phyloP scores from a whole-genome alignment of 1,140 invertebrate species.

The Dreissena polymorpha region DNA sequence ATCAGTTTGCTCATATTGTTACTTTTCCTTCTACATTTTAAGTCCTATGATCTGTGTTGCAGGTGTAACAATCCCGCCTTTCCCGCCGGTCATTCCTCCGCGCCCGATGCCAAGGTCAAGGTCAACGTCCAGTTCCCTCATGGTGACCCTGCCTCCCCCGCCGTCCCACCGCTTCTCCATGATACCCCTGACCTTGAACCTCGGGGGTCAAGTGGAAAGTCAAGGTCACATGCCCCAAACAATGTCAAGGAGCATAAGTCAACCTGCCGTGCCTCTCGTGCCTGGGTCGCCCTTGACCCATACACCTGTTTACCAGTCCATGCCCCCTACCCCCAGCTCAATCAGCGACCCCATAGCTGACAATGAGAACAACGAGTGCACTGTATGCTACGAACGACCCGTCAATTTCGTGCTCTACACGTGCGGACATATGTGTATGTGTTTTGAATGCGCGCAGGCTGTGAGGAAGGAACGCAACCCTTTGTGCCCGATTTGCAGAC shows the following conservation, averaged over 20 bases:
- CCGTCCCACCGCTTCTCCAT: slow-evolving; percentile 47
- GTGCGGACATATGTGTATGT: slow-evolving; percentile 99
- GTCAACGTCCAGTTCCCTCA: slow-evolving; percentile 61
- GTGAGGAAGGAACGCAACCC: slow-evolving; percentile 83
- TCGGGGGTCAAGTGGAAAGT: slow-evolving; percentile 25
- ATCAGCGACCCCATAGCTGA: slow-evolving; percentile 55
- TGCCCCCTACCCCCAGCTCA: slow-evolving; percentile 61
- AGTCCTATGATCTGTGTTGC: slow-evolving; percentile 11
- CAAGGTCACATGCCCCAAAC: slow-evolving; percentile 7
- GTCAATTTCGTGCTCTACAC: slow-evolving; percentile 97
- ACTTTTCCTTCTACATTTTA: no score
- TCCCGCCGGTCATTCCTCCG: slow-evolving; percentile 56
- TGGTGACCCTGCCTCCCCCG: slow-evolving; percentile 66
- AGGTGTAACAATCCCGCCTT: slow-evolving; percentile 66
- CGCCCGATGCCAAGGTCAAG: slow-evolving; percentile 66
- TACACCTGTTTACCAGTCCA: slow-evolving; percentile 55
- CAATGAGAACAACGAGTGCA: slow-evolving; percentile 82
- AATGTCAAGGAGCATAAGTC: slow-evolving; percentile 49
- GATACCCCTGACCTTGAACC: slow-evolving; percentile 42
- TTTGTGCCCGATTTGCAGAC: slow-evolving; percentile 96
- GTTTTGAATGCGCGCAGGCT: slow-evolving; percentile 95
- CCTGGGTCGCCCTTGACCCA: slow-evolving; percentile 57
- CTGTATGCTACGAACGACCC: slow-evolving; percentile 95
- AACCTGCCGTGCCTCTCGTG: slow-evolving; percentile 33
- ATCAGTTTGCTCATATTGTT: no score